These are phyloP conservation scores for Phymanthus crucifer DNA, from an alignment of 92 coral and sea anemone genomes.

Conservation along the genomic window DNA sequence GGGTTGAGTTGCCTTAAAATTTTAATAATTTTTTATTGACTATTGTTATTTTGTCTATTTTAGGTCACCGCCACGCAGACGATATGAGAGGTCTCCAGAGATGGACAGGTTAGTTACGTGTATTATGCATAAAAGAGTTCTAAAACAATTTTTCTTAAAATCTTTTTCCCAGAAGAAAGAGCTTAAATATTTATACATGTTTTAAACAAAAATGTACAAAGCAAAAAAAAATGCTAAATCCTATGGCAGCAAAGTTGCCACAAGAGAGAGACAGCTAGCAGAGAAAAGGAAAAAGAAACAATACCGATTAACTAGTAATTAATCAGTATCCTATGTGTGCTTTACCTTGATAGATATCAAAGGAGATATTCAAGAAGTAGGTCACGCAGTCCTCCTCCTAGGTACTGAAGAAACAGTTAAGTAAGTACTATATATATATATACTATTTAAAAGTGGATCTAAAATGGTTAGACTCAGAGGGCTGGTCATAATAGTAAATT, in stretches of 20 bases:
- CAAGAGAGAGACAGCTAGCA: no score
- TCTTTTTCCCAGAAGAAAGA: neutral
- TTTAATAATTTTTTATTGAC: no score
- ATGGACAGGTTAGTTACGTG: slow-evolving; percentile 18
- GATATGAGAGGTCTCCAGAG: neutral
- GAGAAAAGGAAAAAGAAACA: no score
- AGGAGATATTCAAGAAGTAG: slow-evolving; percentile 49
- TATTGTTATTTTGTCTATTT: neutral
- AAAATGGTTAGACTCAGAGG: no score
- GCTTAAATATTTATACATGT: neutral
- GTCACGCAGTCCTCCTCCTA: slow-evolving; percentile 62
- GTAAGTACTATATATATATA: no score
- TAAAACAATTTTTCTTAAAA: no score
- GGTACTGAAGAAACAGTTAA: neutral
- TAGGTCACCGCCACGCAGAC: slow-evolving; percentile 7
- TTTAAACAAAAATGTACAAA: neutral
- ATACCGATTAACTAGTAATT: neutral
- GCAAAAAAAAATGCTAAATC: no score
- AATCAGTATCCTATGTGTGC: neutral
- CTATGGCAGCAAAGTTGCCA: no score
- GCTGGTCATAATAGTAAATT: no score
- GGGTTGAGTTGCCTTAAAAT: no score
- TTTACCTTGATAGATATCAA: neutral
- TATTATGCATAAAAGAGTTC: neutral
- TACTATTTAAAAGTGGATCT: no score